Base-by-base conservation (phyloP, 2,888 invertebrate species). In the Hypselothyrea guttata region DNA sequence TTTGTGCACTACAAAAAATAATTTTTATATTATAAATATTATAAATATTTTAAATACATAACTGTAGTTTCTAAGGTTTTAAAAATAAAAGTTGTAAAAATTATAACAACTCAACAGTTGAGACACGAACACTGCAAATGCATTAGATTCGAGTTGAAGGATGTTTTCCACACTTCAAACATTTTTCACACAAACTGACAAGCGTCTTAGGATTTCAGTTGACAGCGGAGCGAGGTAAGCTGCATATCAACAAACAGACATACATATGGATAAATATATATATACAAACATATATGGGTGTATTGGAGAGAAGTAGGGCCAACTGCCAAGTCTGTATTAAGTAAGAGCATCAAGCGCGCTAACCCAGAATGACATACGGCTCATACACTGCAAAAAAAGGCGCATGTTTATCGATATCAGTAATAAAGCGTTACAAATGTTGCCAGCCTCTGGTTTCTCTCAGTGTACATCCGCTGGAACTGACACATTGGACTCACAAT, bases 211-310 rank as follows among this genome's bases (percentile, higher is more conserved):
- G 67, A 66, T 69, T 69, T 71, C 60, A 71, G 72, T 66, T 69
- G 69, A 69, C 69, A 69, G 69, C 48, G 45, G 49, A 66, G 72
- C 66, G 69, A 69, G 60, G 69, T 69, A 69, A 69, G 69, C 69
- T 56, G 52, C 59, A 48, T 58, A 55, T 55, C 51, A 44, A 34
- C 55, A 52, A 28, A 54, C 37, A 54, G 37, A 57, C 11, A 55
- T 12, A 44, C 34, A 68, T n/a, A 68, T 30, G 28, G n/a, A 37
- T 16, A 11, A 7, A 44, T 30, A 33, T 13, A n/a, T n/a, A 30
- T 9, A 33, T 27, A 7, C 11, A 53, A 7, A 37, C n/a, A 41
- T 11, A 27, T 9, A 61, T 27, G 15, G 16, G 7, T 38, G 35
- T 37, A 9, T 35, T 16, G 11, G 12, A 27, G n/a, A 11, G 30